Conservation (phyloP, 2,113 vertebrate species). For the Nothoprocta perdicaria region DNA sequence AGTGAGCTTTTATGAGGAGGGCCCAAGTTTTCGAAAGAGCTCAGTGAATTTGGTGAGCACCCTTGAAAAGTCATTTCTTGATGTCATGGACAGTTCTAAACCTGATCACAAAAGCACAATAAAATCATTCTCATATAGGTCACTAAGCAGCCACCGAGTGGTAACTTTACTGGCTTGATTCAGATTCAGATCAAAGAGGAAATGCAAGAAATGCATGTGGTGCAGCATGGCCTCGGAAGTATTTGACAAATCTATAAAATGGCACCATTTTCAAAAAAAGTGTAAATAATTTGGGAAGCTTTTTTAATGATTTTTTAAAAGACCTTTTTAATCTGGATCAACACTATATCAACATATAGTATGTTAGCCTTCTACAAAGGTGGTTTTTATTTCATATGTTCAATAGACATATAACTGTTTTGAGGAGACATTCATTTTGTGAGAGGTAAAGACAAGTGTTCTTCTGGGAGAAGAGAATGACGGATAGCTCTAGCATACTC, state of each 20-base stretch:
- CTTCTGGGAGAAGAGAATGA: not conserved
- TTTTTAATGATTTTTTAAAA: not conserved
- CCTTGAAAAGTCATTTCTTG: not conserved
- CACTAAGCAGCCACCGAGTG: not conserved
- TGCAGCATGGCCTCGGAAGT: not conserved
- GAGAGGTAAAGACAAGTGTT: not conserved
- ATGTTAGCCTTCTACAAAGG: not conserved
- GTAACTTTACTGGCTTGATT: not conserved
- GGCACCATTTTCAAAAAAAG: not conserved
- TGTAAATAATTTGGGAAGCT: not conserved
- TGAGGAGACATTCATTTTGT: not conserved
- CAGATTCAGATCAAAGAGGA: not conserved
- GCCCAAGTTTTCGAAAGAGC: not conserved
- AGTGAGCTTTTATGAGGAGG: not conserved
- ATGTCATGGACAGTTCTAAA: not conserved
- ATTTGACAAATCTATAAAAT: not conserved
- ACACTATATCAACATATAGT: not conserved
- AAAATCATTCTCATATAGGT: constrained; percentile 11
- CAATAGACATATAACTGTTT: not conserved
- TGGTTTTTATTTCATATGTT: not conserved
- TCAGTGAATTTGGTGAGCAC: not conserved
- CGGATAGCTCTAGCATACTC: not conserved
- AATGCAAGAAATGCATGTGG: not conserved
- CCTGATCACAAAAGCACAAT: not conserved
- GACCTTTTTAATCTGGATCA: not conserved